A percentile compares a stretch with the other conserved stretches of the same genome.
phyloP scores from a whole-genome alignment of 2,113 vertebrate genomes.

The Neodon shergylaensis region DNA sequence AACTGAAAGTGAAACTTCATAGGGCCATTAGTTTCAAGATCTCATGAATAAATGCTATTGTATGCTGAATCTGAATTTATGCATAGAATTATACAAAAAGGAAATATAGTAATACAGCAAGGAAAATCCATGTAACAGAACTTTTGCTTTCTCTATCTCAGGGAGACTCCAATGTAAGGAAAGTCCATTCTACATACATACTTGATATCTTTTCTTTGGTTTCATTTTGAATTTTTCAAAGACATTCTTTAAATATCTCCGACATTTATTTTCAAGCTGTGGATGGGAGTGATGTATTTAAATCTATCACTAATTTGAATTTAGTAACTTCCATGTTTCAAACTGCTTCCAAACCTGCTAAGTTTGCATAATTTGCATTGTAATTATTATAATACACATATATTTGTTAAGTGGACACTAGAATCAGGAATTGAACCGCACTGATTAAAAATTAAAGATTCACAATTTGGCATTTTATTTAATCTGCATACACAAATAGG shows the following conservation, averaged over 20 bases:
- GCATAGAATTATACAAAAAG: neutral
- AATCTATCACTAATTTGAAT: slow-evolving; percentile 43
- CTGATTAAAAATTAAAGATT: slow-evolving; percentile 13
- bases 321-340: slow-evolving; percentile 26
- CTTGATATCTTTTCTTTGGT: neutral
- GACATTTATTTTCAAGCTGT: slow-evolving; percentile 51
- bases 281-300: slow-evolving; percentile 21
- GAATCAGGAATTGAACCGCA: slow-evolving; percentile 6
- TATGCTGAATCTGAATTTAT: slow-evolving; percentile 32
- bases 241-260: neutral
- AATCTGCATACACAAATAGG: neutral
- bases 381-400: neutral
- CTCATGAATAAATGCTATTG: neutral
- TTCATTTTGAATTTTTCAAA: neutral
- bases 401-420: neutral
- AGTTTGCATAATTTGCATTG: slow-evolving; percentile 62
- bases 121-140: neutral
- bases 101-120: neutral
- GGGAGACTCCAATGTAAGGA: neutral
- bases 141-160: neutral
- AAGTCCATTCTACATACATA: neutral
- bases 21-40: neutral
- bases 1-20: neutral
- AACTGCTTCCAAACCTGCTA: slow-evolving; percentile 9
- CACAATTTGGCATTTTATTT: neutral